Evolutionary conservation across 2,797 vertebrate genomes (phyloP).

Genomic region (Cyprinodon diabolis): DNA sequence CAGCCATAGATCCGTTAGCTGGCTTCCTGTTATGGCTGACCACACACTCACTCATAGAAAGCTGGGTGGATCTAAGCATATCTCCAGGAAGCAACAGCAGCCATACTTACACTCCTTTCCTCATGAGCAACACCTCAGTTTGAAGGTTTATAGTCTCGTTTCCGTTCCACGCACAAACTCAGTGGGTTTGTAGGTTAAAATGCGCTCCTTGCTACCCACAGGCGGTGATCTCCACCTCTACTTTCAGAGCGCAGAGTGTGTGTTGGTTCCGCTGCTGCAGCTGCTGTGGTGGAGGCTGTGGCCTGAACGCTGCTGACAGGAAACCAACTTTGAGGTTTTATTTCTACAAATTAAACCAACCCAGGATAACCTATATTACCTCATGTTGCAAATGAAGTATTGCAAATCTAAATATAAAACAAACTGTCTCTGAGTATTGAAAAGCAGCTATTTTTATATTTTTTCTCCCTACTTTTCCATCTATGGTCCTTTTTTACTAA

Average conservation of each 20-base stretch:
- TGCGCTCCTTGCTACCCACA: neutral
- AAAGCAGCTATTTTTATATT: too few relatives aligned
- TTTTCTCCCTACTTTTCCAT: too few relatives aligned
- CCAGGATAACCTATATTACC: neutral
- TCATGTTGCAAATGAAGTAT: accelerated
- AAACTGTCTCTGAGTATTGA: too few relatives aligned
- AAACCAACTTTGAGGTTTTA: constrained; percentile 37
- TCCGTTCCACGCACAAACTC: neutral
- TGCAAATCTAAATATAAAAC: neutral
- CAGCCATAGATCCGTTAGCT: neutral
- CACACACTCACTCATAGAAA: constrained; percentile 34
- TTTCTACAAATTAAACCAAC: neutral
- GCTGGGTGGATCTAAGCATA: constrained; percentile 9
- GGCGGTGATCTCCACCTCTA: neutral
- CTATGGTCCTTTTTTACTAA: too few relatives aligned
- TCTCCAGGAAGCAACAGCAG: constrained; percentile 17
- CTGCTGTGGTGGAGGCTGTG: constrained; percentile 25
- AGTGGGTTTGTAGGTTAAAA: neutral
- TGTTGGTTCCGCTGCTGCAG: neutral
- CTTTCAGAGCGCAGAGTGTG: neutral
- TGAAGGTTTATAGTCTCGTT: neutral
- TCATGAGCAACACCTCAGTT: accelerated
- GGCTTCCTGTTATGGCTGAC: constrained; percentile 34
- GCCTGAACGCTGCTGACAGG: constrained; percentile 10
- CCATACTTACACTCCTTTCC: neutral